These are phyloP conservation scores for Gonatopus flavifemur DNA, from an alignment of 1,140 invertebrate genomes.

Conservation along the genomic window DNA sequence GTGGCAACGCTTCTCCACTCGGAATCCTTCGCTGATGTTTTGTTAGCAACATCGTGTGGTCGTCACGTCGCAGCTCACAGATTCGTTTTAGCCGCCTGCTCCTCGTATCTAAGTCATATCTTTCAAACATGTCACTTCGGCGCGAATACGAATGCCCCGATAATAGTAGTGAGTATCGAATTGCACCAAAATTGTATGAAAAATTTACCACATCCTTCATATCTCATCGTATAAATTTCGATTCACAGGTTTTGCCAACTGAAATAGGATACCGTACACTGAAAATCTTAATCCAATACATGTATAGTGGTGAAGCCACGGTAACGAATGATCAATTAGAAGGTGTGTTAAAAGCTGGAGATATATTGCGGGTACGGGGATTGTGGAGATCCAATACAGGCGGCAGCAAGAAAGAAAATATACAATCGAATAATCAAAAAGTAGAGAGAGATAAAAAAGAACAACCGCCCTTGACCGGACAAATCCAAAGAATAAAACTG, in stretches of 20 bases:
- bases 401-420: conserved; percentile 62
- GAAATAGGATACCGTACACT: conserved; percentile 77
- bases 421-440: conserved; percentile 52
- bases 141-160: conserved; percentile 54
- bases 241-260: conserved; percentile 70
- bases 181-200: too few relatives aligned
- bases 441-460: conserved; percentile 45
- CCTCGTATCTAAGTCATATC: conserved; percentile 63
- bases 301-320: conserved; percentile 84
- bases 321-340: conserved; percentile 81
- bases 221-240: too few relatives aligned
- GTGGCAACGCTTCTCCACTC: conserved; percentile 76
- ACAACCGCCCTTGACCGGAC: conserved; percentile 39
- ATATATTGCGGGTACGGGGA: conserved; percentile 75
- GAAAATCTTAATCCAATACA: conserved; percentile 81
- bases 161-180: conserved; percentile 49
- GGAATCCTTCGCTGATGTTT: conserved; percentile 82
- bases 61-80: conserved; percentile 82
- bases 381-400: conserved; percentile 63
- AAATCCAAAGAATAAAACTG: conserved; percentile 55
- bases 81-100: conserved; percentile 81
- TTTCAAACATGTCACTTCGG: conserved; percentile 58
- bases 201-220: too few relatives aligned
- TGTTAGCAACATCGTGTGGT: conserved; percentile 78
- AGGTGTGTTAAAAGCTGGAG: conserved; percentile 75